Evolutionary conservation across 2,113 vertebrate genomes (phyloP), one percentile per base, ranked within the genome.

Genomic region (Trogon surrucura): DNA sequence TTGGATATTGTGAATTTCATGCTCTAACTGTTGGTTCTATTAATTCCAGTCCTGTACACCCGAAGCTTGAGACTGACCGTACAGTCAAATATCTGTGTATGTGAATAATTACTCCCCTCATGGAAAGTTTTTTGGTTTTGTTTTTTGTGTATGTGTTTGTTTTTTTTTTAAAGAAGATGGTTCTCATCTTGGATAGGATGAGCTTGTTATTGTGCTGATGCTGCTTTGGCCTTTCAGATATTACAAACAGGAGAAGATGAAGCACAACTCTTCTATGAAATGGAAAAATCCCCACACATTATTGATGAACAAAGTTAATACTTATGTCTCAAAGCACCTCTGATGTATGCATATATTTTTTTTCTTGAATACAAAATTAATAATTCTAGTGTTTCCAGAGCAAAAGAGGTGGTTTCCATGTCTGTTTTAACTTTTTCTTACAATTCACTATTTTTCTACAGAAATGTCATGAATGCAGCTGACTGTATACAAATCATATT

Each of bases 31-130:
- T 94, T 72, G 89, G 54, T 44, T 96, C 56, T 80, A 69, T 93
- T 93, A 94, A 91, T 96, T 96, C 91, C 60, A 91, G 34, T 47
- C 30, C 61, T 16, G 4, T 51, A 66, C 22, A 93, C 47, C 79
- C 92, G 91, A 97, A 96, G 88, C 11, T 32, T 91, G 89, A 95
- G 74, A 93, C 58, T 88, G 69, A 75, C 19, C 82, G 16, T 21
- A 80, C 25, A 72, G 88, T 56, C 56, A 88, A 93, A 88, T 77
- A 82, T 48, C 27, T 94, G 67, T 89, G 16, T 22, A 85, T 51
- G 77, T 80, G 80, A 96, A 4, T 15, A 92, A 96, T 93, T 90
- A 83, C 38, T 82, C 9, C 62, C 64, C 10, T 9, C 44, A 88
- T 60, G n/a, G 69, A 41, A 89, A 17, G 36, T 56, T 84, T 58